Evolutionary conservation across 2,113 vertebrate species (phyloP).

Genomic region (Leptosomus discolor): DNA sequence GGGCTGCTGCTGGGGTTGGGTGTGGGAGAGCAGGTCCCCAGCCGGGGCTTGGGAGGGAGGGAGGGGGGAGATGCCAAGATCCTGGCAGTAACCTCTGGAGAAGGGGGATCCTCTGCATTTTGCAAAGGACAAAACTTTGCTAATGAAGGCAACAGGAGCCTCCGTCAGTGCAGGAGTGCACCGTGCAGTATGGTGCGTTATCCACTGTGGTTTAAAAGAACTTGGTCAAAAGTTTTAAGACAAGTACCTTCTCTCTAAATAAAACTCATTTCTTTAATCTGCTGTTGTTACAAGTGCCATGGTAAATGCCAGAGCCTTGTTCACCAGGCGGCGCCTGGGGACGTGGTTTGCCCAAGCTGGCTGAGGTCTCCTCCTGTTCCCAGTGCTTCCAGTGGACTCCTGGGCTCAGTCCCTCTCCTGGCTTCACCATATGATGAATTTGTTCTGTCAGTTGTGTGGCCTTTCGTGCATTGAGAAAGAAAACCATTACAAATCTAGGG

Average conservation of each 20-base stretch:
- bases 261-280: slow-evolving; percentile 33
- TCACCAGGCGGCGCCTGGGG: not conserved
- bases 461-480: not conserved
- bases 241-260: not conserved
- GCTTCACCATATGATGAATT: not conserved
- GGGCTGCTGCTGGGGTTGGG: not conserved
- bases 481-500: not conserved
- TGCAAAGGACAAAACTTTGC: not conserved
- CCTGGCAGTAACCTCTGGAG: not conserved
- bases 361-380: not conserved
- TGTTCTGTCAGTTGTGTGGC: not conserved
- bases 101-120: not conserved
- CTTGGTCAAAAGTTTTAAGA: not conserved
- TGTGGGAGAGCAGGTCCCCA: not conserved
- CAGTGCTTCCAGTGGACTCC: not conserved
- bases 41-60: accelerated
- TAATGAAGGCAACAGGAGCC: not conserved
- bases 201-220: not conserved
- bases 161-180: not conserved
- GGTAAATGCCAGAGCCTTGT: not conserved
- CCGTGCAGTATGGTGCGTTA: not conserved
- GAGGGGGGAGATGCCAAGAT: not conserved
- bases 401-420: accelerated
- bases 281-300: not conserved
- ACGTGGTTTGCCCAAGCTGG: not conserved